Evolutionary conservation across 2,888 invertebrate species (phyloP).

Genomic region (Adineta ricciae): DNA sequence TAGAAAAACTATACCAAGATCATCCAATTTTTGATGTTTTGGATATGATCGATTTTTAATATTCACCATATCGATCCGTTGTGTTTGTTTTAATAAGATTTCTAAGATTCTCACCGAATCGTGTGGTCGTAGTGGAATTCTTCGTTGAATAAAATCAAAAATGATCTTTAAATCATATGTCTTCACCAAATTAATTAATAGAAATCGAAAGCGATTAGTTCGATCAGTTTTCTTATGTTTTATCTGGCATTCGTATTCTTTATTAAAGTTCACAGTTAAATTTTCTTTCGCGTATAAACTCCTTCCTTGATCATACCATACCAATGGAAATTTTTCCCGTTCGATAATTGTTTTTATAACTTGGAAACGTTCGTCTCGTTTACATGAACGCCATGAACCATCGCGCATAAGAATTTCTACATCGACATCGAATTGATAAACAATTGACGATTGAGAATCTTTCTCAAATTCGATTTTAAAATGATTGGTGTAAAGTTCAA

Average conservation of each 20-base stretch:
- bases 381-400: neutral
- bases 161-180: neutral
- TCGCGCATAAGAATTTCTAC: neutral
- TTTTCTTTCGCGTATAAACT: neutral
- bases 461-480: neutral
- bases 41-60: neutral
- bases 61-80: neutral
- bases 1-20: neutral
- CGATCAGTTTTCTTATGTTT: neutral
- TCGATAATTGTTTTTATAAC: neutral
- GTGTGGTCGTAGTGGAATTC: neutral
- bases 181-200: neutral
- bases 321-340: neutral
- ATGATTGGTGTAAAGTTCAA: neutral
- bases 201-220: neutral
- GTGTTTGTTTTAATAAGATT: neutral
- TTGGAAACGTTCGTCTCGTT: neutral
- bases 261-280: neutral
- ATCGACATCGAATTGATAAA: conserved; percentile 4
- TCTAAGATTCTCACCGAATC: neutral
- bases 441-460: neutral
- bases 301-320: neutral
- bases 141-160: neutral
- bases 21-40: neutral
- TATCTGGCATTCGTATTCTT: neutral